Base-by-base conservation (phyloP, 2,113 vertebrate species). In the Corydoras maculifer region DNA sequence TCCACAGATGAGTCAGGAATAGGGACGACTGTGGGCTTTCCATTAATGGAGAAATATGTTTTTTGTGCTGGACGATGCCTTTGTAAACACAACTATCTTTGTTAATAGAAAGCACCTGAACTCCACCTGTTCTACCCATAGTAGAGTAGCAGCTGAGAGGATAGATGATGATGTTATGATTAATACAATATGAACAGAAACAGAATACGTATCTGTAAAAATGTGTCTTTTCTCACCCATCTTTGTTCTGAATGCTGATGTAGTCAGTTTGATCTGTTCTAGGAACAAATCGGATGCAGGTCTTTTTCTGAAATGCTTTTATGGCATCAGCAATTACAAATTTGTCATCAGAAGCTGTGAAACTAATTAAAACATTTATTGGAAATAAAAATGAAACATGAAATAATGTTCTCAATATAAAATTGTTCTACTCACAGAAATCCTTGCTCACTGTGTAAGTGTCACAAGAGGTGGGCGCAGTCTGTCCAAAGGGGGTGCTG, bases 41-140 rank as follows among this genome's bases (percentile, higher is more conserved):
- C 73, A 0, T 66, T 10, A 18, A 8, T 72, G 12, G 78, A 15
- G 51, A 82, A 82, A 62, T 73, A 68, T 8, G 8, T 57, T 43
- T 7, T 78, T 86, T 82, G 43, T 86, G 84, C 9, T 70, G 65
- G 25, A 81, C 10, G 13, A 84, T 50, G 10, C 75, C 75, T 11
- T 54, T 35, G 43, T 65, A 68, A 12, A 85, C 1, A 64, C 82
- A 83, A 2, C 57, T 73, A 0, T 0, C 1, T 7, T 1, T 65
- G 2, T 62, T 50, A 32, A 86, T 59, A 31, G 83, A 86, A 11
- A 85, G 2, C 49, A 54, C 15, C 79, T 86, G 82, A 8, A 14
- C n/a, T 13, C 79, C 76, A 4, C 79, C 78, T 3, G 4, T 69
- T 30, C 18, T 73, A 18, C 82, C 84, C 3, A 84, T 3, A 53